Percentiles rank a stretch among this genome's conserved stretches.
Evolutionary conservation across 2,797 vertebrate species (phyloP).

Genomic region (Esox lucius): DNA sequence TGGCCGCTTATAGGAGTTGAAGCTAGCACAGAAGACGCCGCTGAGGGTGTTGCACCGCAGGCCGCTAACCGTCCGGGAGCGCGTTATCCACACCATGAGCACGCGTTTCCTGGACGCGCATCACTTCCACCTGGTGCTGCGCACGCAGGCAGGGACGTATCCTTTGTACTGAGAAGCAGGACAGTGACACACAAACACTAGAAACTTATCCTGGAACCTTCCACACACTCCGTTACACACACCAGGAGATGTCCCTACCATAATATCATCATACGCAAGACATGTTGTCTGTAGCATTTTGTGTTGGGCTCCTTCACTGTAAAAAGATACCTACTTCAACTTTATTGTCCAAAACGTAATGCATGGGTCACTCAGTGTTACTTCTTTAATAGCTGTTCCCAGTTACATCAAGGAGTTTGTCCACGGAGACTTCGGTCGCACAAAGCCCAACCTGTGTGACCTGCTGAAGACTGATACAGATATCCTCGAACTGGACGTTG

Average conservation of each 20-base stretch:
- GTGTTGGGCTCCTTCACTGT: neutral
- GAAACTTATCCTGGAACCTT: neutral
- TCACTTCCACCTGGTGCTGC: conserved; percentile 88
- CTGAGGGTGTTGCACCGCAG: conserved; percentile 91
- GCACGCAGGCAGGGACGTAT: conserved; percentile 98
- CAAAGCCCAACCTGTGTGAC: conserved; percentile 88
- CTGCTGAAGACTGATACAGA: conserved; percentile 86
- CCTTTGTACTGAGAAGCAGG: conserved; percentile 52
- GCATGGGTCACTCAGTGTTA: neutral
- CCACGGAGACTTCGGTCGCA: conserved; percentile 96
- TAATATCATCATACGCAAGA: too few species aligned
- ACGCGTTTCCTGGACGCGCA: conserved; percentile 80
- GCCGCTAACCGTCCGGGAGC: conserved; percentile 83
- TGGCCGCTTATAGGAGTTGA: conserved; percentile 78
- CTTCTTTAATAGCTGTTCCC: conserved; percentile 66
- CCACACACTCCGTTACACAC: neutral
- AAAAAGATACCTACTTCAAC: neutral
- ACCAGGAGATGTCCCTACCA: neutral
- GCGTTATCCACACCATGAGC: conserved; percentile 88
- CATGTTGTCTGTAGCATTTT: too few species aligned
- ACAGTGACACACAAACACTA: neutral
- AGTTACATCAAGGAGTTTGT: conserved; percentile 99
- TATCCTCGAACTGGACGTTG: conserved; percentile 95
- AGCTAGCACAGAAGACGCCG: conserved; percentile 92
- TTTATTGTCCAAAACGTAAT: too few species aligned